Conservation (phyloP, 2,113 vertebrate genomes). For the Takifugu flavidus region DNA sequence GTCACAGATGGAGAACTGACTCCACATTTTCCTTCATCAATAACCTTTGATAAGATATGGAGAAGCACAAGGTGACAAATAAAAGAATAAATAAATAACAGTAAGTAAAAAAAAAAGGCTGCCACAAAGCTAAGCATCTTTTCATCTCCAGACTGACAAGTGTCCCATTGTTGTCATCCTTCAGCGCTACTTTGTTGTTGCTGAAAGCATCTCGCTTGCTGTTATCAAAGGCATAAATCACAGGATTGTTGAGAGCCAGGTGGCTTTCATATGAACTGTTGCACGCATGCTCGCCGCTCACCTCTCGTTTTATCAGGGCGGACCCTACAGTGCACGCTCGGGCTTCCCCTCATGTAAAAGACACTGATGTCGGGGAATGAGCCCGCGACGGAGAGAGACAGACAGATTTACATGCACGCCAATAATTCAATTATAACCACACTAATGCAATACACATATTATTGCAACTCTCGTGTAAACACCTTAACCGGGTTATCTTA, state of each 20-base stretch:
- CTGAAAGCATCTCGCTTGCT: constrained; percentile 66
- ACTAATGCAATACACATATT: constrained; percentile 69
- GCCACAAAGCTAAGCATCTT: constrained; percentile 65
- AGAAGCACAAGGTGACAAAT: constrained; percentile 33
- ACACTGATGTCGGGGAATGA: constrained; percentile 44
- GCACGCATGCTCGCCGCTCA: constrained; percentile 62
- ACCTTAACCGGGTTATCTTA: constrained; percentile 69
- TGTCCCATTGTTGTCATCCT: constrained; percentile 71
- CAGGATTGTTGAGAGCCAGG: constrained; percentile 66
- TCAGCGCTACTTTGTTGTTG: constrained; percentile 70
- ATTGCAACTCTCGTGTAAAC: constrained; percentile 69
- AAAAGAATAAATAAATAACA: constrained; percentile 49
- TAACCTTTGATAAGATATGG: constrained; percentile 57
- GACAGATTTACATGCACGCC: constrained; percentile 59
- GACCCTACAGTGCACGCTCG: constrained; percentile 52
- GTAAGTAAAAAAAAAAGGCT: constrained; percentile 33
- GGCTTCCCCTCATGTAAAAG: constrained; percentile 38
- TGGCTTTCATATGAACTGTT: constrained; percentile 70
- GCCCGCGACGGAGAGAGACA: constrained; percentile 36
- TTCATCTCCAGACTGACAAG: constrained; percentile 76
- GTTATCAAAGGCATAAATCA: constrained; percentile 74
- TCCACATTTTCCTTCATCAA: constrained; percentile 58
- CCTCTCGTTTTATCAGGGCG: constrained; percentile 61
- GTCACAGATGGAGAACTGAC: constrained; percentile 55
- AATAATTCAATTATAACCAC: constrained; percentile 68